A percentile compares a stretch with the other conserved stretches of the same genome.
Evolutionary conservation across 2,888 invertebrate genomes (phyloP).

Genomic region (Tiphia femorata): DNA sequence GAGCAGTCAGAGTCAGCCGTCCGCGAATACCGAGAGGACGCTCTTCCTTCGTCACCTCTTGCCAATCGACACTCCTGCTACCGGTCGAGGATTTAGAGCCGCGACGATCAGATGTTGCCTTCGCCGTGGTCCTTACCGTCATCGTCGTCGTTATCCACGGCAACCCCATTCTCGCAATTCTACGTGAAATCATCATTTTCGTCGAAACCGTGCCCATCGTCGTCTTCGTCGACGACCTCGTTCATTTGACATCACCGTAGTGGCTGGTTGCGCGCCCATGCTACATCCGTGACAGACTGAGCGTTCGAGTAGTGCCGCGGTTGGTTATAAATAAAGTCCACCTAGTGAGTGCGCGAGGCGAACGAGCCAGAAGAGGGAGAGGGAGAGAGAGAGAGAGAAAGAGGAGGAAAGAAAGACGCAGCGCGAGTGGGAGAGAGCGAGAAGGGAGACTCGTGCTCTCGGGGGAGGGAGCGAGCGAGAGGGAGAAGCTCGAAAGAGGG

Average conservation of each 20-base stretch:
- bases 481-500: neutral
- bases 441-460: conserved; percentile 8
- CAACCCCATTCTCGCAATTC: neutral
- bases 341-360: conserved; percentile 27
- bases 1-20: conserved; percentile 45
- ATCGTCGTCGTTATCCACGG: conserved; percentile 12
- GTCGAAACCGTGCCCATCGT: conserved; percentile 4
- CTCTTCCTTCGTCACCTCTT: conserved; percentile 23
- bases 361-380: conserved; percentile 12
- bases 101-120: conserved; percentile 13
- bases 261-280: neutral
- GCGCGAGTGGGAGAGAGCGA: conserved; percentile 1
- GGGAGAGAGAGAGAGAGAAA: conserved; percentile 17
- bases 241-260: neutral
- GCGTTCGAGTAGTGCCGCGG: conserved; percentile 31
- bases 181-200: neutral
- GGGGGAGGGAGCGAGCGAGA: neutral
- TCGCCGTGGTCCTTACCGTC: conserved; percentile 9
- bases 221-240: conserved; percentile 4
- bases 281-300: conserved; percentile 34
- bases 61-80: neutral
- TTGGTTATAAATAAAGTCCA: conserved; percentile 44
- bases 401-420: conserved; percentile 7
- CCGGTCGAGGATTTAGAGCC: neutral
- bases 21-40: conserved; percentile 36